These are phyloP conservation scores for Eriosoma lanigerum DNA, from an alignment of 1,140 invertebrate genomes.

Conservation along the genomic window DNA sequence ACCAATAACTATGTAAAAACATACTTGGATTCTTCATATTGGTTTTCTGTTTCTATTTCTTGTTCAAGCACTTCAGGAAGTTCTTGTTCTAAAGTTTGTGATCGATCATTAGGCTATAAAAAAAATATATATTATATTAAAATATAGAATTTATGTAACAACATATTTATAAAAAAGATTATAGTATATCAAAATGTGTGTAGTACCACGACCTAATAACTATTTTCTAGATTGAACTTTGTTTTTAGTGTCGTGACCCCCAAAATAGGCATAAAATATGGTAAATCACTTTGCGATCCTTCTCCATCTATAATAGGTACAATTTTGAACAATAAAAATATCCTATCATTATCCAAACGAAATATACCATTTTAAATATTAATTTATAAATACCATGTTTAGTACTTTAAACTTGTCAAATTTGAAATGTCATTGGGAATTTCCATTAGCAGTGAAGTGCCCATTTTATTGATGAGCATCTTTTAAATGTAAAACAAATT, in stretches of 20 bases:
- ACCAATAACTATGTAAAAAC: not conserved
- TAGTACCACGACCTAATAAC: not conserved
- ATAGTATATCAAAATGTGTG: not conserved
- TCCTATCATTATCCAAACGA: no score
- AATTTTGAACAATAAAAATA: no score
- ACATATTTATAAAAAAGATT: not conserved
- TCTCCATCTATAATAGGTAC: no score
- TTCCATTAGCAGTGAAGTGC: no score
- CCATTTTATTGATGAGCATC: no score
- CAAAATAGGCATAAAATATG: not conserved
- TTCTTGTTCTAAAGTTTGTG: slow-evolving; percentile 43
- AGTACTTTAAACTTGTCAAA: no score
- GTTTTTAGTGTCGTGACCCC: not conserved
- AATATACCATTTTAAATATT: no score
- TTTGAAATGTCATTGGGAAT: no score
- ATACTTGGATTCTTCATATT: slow-evolving; percentile 16
- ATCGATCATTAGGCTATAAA: not conserved
- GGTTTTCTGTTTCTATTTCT: not conserved
- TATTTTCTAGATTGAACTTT: not conserved
- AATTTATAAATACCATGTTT: no score
- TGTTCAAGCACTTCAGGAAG: slow-evolving; percentile 6
- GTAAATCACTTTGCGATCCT: no score
- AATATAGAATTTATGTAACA: not conserved
- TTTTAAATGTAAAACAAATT: no score
- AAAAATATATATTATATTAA: not conserved